Evolutionary conservation across 1,140 invertebrate genomes (phyloP).

Genomic region (Holotrichia oblita): DNA sequence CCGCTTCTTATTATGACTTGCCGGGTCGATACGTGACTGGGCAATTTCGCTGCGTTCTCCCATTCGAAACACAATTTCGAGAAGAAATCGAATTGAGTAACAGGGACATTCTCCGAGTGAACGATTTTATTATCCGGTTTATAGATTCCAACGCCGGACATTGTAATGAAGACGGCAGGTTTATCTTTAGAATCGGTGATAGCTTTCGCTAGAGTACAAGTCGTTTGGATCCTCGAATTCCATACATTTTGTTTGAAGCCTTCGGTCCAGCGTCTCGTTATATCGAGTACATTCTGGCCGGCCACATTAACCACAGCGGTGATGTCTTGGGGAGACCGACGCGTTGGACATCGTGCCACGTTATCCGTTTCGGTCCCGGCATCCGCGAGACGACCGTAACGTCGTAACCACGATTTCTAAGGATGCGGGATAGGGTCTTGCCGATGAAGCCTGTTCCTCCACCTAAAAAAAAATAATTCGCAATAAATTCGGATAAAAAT

Average conservation of each 20-base stretch:
- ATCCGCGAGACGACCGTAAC: conserved; percentile 83
- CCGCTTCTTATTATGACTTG: conserved; percentile 78
- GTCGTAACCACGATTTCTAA: conserved; percentile 75
- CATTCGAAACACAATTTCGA: conserved; percentile 83
- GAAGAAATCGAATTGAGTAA: conserved; percentile 83
- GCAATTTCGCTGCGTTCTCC: conserved; percentile 81
- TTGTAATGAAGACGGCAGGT: conserved; percentile 82
- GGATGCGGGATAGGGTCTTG: conserved; percentile 69
- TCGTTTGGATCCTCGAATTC: conserved; percentile 86
- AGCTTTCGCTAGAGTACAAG: conserved; percentile 75
- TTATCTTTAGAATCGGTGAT: conserved; percentile 70
- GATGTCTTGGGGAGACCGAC: conserved; percentile 77
- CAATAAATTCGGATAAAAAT: background rate
- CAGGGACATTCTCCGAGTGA: conserved; percentile 80
- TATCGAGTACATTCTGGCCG: conserved; percentile 92
- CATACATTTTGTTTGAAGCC: conserved; percentile 88
- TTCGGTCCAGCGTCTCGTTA: conserved; percentile 80
- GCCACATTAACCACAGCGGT: conserved; percentile 88
- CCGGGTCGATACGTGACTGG: conserved; percentile 51
- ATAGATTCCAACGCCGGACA: conserved; percentile 95
- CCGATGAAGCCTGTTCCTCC: conserved; percentile 94
- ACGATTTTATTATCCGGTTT: conserved; percentile 72
- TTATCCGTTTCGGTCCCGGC: conserved; percentile 75
- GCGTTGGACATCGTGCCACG: conserved; percentile 80
- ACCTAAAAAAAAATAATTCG: conserved; percentile 65